Base-by-base conservation (phyloP, 2,113 vertebrate genomes). In the Raja brachyura region DNA sequence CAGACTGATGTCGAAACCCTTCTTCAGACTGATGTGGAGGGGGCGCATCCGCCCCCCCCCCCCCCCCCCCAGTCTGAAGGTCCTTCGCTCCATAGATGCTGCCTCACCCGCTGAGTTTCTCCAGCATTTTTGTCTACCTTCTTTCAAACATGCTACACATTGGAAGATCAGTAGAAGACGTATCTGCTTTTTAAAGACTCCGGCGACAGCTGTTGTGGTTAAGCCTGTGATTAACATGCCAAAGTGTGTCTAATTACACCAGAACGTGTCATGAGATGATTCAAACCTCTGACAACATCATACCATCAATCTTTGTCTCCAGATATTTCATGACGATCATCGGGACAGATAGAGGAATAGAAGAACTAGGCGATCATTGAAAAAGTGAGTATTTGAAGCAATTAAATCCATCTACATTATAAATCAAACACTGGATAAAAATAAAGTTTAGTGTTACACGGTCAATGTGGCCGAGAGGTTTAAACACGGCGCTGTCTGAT, bases 371-470 rank as follows among this genome's bases (percentile, higher is more conserved):
- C 25, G 22, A 33, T 90, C 59, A 90, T 70, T 90, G 68, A 22
- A 70, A 90, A 48, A 90, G n/a, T 25, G 33, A 92, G 39, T 92
- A 92, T 25, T 73, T 48, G 66, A 92, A 73, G 54, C 22, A 73
- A 68, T 92, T 73, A n/a, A 92, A 92, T 63, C 31, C 25, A 33
- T 20, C 90, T 92, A 48, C 68, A 73, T 25, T 92, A 20, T 28
- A 68, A 92, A 92, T 39, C 16, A 48, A 92, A 73, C 39, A 92
- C 31, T 73, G 39, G 33, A 39, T 92, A 92, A 66, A n/a, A 90
- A 90, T 20, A 61, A 90, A 68, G n/a, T 63, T 10, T 68, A 66
- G 4, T 90, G 88, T 22, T 90, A 63, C 70, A 70, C 33, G 39
- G 63, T 92, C 66, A 90, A 8, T 25, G 88, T 90, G 88, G 39